Evolutionary conservation across 2,888 invertebrate genomes (phyloP).

Genomic region (Noctua fimbriata): DNA sequence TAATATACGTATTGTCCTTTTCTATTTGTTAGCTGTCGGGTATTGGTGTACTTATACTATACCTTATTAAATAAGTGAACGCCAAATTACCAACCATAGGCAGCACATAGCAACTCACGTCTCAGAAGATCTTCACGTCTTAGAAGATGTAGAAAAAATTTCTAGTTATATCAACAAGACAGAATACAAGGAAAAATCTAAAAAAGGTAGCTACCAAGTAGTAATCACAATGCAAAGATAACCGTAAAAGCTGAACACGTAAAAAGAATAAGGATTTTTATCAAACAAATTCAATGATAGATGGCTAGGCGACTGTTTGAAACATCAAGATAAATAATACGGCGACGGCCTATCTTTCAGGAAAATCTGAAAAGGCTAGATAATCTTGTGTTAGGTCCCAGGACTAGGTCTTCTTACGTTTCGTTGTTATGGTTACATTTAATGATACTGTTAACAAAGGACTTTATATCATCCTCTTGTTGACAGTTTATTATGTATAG

Average conservation of each 20-base stretch:
- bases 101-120: background rate
- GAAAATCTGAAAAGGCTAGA: constrained; percentile 37
- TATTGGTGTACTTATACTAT: background rate
- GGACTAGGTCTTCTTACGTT: background rate
- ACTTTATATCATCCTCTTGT: background rate
- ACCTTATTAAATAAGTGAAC: background rate
- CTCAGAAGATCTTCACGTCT: background rate
- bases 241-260: constrained; percentile 50
- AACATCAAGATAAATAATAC: constrained; percentile 29
- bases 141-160: background rate
- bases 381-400: constrained; percentile 35
- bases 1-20: background rate
- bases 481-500: background rate
- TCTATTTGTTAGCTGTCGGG: background rate
- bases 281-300: constrained; percentile 63
- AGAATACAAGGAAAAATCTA: background rate
- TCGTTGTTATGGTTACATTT: background rate
- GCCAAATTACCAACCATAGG: background rate
- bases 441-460: constrained; percentile 4
- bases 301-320: constrained; percentile 41
- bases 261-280: constrained; percentile 59
- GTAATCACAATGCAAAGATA: constrained; percentile 43
- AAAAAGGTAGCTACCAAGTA: background rate
- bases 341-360: constrained; percentile 19
- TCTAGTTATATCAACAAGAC: background rate